Evolutionary conservation across 2,888 invertebrate species (phyloP), one percentile per base, ranked within the genome.

Genomic region (Gerris lacustris): DNA sequence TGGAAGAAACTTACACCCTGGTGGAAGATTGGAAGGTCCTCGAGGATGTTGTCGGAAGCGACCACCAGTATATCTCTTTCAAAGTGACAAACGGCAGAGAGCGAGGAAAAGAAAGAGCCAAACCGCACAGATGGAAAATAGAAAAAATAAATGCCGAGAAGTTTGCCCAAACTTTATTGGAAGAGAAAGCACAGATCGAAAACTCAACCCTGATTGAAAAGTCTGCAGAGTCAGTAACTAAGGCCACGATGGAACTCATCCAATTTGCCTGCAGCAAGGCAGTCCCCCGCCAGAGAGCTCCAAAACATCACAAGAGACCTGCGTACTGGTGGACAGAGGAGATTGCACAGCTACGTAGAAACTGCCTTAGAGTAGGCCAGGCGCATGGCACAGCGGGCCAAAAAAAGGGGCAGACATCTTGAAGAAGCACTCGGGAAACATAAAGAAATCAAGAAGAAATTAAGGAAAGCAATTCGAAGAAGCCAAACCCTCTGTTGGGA

Each of bases 361-460:
- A 62, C n/a, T 62, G 62, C 62, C 62, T 62, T n/a, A 62, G 62
- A 62, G 62, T 5, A 62, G n/a, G n/a, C n/a, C n/a, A 62, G 62
- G n/a, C 62, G 62, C n/a, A 62, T 4, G 1, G 62, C 62, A n/a
- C 62, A 62, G n/a, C 11, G 62, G n/a, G 62, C 15, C 11, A 62
- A n/a, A 62, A n/a, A 62, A 62, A 62, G 62, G 5, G 11, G 62
- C 15, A n/a, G 62, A 62, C 62, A 11, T 5, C n/a, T n/a, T 15
- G 62, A 62, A 62, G n/a, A 11, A 62, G 62, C 11, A 62, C 15
- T n/a, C 62, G 11, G n/a, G 11, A 62, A 62, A 62, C 11, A 62
- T 11, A 62, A 62, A n/a, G n/a, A 62, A 62, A 11, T 2, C 62
- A 62, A n/a, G 62, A 62, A 62, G 62, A n/a, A 11, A 5, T 15